Evolutionary conservation across 2,888 invertebrate species (phyloP), one percentile per base, ranked within the genome.

Genomic region (Patella ulyssiponensis): DNA sequence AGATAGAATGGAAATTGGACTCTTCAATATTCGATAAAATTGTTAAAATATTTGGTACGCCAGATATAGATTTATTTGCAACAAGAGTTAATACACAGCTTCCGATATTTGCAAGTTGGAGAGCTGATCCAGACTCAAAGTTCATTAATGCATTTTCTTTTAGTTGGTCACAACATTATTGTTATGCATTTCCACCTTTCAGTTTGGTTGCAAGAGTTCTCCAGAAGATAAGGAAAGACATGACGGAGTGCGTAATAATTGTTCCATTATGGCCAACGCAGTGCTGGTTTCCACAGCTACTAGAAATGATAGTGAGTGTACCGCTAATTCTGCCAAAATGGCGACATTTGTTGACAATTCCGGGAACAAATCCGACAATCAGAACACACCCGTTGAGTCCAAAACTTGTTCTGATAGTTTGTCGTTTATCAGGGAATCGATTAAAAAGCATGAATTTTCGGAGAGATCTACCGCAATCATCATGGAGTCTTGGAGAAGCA

Each of bases 181-280:
- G 73, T 33, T 81, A 79, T 75, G 74, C 79, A 3, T 79, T 79
- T 56, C 79, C 78, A 51, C 79, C 78, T 76, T 76, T 76, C 73
- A 71, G 72, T 53, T 17, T 77, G 9, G 54, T 79, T 17, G 64
- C 12, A 3, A n/a, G 44, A 73, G 74, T 73, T 1, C n/a, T 81
- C 14, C 75, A 81, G 74, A 79, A 79, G 44, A 69, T 77, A 5
- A n/a, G 52, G 20, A 27, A 52, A 51, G 79, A 81, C 14, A n/a
- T 54, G 23, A 75, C 51, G 14, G 72, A 27, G 4, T 33, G 69
- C 53, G 15, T 81, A 17, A 54, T 80, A 23, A 69, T 80, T 15
- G 74, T 74, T 15, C 76, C 81, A 17, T 27, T 53, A 9, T 81
- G 81, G 81, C 77, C 79, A 12, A 76, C 77, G 11, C 77, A 81